These are phyloP conservation scores for Neotoma lepida DNA, from an alignment of 2,113 vertebrate genomes.

Conservation along the genomic window DNA sequence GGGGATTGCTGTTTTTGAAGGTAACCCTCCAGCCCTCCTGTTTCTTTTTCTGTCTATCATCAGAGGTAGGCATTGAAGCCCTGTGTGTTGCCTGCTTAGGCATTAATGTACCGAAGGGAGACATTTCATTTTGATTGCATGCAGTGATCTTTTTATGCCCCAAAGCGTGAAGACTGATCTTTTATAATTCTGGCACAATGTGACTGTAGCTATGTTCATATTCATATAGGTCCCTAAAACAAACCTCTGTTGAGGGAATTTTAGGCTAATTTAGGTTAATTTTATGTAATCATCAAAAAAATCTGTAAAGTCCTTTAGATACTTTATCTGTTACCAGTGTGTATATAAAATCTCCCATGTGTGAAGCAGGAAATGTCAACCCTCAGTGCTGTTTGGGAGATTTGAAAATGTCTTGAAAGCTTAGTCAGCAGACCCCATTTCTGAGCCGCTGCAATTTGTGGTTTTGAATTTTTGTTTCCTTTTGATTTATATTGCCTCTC, in stretches of 20 bases:
- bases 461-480: neutral
- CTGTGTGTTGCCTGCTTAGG: neutral
- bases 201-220: conserved; percentile 32
- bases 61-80: neutral
- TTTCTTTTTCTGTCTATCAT: neutral
- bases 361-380: neutral
- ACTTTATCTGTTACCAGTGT: neutral
- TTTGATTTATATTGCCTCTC: neutral
- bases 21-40: neutral
- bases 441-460: neutral
- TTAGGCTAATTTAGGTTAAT: conserved; percentile 33
- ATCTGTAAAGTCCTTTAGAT: neutral
- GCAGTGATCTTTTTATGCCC: neutral
- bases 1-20: neutral
- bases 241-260: neutral
- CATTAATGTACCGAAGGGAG: neutral
- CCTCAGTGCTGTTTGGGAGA: neutral
- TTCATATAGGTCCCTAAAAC: conserved; percentile 4
- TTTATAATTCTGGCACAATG: conserved; percentile 13
- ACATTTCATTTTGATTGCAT: conserved; percentile 24
- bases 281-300: conserved; percentile 32
- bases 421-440: neutral
- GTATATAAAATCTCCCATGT: neutral
- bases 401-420: neutral
- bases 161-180: neutral